Evolutionary conservation across 2,888 invertebrate genomes (phyloP), one percentile per base, ranked within the genome.

Genomic region (Aplocera efformata): DNA sequence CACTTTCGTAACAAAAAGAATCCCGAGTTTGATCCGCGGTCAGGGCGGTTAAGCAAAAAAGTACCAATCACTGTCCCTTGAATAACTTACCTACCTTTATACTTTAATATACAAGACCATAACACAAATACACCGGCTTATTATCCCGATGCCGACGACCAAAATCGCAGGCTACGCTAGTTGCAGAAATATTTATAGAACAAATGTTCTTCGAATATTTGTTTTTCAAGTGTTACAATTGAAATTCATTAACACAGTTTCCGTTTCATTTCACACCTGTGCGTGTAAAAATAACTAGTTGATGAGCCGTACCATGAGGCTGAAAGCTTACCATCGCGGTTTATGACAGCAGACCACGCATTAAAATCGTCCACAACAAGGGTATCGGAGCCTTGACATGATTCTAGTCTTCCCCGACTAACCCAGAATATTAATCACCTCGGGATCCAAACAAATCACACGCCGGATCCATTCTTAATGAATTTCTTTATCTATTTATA

Each of bases 371-470:
- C 57, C 56, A 53, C 53, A 68, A 72, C 64, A 71, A 76, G 66
- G 45, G 71, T 72, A 64, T 65, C 60, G 54, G 50, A 74, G 61
- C 83, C 83, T 84, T 83, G 83, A 83, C 82, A 83, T 66, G 54
- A 67, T 71, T 81, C 57, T 56, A 57, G 45, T 72, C 65, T 68
- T 74, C 74, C 66, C 61, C 56, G 60, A 67, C 63, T 67, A 64
- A 58, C 55, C 50, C 50, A 60, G 63, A 70, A 72, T 72, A 79
- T 67, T 65, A 72, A 71, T 61, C 65, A 58, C 56, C 53, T 48
- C 36, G 39, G 34, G 56, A 58, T 64, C 48, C 63, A 71, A 72
- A 72, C 68, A 72, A 66, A 62, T 60, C 55, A 48, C 44, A 49
- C 39, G 48, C 24, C 48, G 56, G 56, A 61, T 67, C 53, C 60